Conservation (phyloP, 2,113 vertebrate genomes). For the Ailurus styani region DNA sequence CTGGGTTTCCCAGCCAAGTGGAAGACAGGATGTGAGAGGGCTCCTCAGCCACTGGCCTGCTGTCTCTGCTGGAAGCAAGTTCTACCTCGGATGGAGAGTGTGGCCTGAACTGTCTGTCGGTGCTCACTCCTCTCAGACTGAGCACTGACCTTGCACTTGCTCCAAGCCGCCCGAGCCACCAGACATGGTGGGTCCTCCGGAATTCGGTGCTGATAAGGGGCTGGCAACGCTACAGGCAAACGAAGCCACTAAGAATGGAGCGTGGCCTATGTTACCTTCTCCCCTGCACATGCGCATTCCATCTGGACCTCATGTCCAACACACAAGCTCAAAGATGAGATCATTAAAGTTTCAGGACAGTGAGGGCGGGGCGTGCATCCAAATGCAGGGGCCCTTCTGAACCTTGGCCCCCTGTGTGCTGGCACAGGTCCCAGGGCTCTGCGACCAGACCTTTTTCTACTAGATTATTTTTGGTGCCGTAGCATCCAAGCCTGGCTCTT, state of each 20-base stretch:
- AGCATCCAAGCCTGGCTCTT: neutral
- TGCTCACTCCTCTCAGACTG: neutral
- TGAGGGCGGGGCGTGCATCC: neutral
- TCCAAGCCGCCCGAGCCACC: no score
- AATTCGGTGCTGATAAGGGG: neutral
- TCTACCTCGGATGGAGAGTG: neutral
- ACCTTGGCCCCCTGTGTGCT: fast-evolving
- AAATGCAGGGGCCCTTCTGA: neutral
- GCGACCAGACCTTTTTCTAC: neutral
- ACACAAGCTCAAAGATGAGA: neutral
- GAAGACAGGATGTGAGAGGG: neutral
- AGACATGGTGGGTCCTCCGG: fast-evolving
- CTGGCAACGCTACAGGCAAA: fast-evolving
- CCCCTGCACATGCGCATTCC: neutral
- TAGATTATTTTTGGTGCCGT: neutral
- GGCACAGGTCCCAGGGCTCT: no score
- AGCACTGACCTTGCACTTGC: neutral
- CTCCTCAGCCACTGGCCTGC: neutral
- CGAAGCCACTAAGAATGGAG: neutral
- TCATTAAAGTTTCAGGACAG: neutral
- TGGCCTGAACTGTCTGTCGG: neutral
- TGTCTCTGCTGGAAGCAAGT: neutral
- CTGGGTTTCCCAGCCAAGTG: neutral
- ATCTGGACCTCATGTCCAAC: neutral
- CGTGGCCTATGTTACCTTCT: neutral